Evolutionary conservation across 1,140 invertebrate species (phyloP).

Genomic region (Mya arenaria): DNA sequence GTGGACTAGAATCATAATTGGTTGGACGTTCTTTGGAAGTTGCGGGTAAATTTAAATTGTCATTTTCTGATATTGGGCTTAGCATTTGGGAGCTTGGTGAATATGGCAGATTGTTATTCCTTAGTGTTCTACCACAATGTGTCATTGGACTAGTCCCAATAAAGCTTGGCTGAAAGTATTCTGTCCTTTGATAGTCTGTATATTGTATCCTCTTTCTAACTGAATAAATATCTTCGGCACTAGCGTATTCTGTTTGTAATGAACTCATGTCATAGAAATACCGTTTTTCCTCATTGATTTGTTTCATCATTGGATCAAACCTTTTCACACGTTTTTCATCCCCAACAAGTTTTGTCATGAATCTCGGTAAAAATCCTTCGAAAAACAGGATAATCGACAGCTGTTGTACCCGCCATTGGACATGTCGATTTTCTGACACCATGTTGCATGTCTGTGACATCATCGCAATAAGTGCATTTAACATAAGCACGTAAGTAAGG

Average conservation of each 20-base stretch:
- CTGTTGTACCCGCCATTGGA: conserved; percentile 62
- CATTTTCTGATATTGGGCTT: too few species aligned
- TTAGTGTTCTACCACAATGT: not conserved
- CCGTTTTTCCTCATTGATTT: conserved; percentile 37
- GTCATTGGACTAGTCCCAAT: conserved; percentile 21
- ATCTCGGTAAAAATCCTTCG: conserved; percentile 50
- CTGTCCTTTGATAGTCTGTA: not conserved
- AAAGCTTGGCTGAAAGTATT: not conserved
- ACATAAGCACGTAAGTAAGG: conserved; percentile 64
- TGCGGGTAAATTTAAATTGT: too few species aligned
- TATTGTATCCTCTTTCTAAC: conserved; percentile 27
- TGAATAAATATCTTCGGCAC: conserved; percentile 41
- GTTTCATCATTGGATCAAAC: conserved; percentile 28
- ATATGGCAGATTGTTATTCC: too few species aligned
- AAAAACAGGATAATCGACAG: conserved; percentile 66
- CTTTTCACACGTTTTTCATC: conserved; percentile 32
- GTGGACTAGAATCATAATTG: not conserved
- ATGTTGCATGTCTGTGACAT: conserved; percentile 69
- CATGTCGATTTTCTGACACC: conserved; percentile 59
- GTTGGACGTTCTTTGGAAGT: too few species aligned
- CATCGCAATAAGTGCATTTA: conserved; percentile 70
- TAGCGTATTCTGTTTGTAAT: conserved; percentile 50
- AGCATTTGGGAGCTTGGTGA: not conserved
- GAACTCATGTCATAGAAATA: conserved; percentile 45
- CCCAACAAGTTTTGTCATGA: conserved; percentile 33